These are phyloP conservation scores for Ectemnius lituratus DNA, from an alignment of 2,888 invertebrate genomes.

Conservation along the genomic window DNA sequence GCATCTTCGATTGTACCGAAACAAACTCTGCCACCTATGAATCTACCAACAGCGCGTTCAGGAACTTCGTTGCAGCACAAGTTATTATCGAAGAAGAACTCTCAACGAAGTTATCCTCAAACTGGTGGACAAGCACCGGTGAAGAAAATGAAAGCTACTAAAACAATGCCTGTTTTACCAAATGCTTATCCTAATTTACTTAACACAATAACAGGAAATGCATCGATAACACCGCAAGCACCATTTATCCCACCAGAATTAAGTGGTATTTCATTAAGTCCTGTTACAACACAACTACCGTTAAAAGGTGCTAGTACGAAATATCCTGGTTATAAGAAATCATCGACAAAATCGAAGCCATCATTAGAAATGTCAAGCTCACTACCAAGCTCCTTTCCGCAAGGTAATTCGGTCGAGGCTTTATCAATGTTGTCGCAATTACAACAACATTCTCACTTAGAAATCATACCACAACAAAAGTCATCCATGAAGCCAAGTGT, in stretches of 20 bases:
- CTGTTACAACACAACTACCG: slow-evolving; percentile 48
- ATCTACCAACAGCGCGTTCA: slow-evolving; percentile 49
- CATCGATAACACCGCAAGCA: slow-evolving; percentile 52
- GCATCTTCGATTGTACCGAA: slow-evolving; percentile 58
- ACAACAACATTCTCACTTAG: slow-evolving; percentile 73
- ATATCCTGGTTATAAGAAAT: slow-evolving; percentile 52
- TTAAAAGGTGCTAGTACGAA: slow-evolving; percentile 40
- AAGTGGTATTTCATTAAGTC: slow-evolving; percentile 70
- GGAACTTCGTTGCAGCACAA: slow-evolving; percentile 73
- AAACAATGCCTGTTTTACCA: slow-evolving; percentile 55
- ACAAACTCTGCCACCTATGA: slow-evolving; percentile 63
- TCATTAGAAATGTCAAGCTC: slow-evolving; percentile 40
- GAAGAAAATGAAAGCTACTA: slow-evolving; percentile 62
- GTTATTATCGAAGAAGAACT: slow-evolving; percentile 71
- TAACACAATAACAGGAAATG: slow-evolving; percentile 50
- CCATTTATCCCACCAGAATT: slow-evolving; percentile 65
- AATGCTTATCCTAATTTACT: slow-evolving; percentile 58
- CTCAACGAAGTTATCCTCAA: slow-evolving; percentile 59
- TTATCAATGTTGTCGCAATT: slow-evolving; percentile 70
- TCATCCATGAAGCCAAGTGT: slow-evolving; percentile 56
- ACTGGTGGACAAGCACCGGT: slow-evolving; percentile 38
- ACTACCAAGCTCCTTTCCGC: slow-evolving; percentile 47
- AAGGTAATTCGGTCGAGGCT: slow-evolving; percentile 61
- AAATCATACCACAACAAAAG: slow-evolving; percentile 74
- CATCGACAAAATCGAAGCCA: slow-evolving; percentile 54